Evolutionary conservation across 2,113 vertebrate species (phyloP).

Genomic region (Nesogale talazaci): DNA sequence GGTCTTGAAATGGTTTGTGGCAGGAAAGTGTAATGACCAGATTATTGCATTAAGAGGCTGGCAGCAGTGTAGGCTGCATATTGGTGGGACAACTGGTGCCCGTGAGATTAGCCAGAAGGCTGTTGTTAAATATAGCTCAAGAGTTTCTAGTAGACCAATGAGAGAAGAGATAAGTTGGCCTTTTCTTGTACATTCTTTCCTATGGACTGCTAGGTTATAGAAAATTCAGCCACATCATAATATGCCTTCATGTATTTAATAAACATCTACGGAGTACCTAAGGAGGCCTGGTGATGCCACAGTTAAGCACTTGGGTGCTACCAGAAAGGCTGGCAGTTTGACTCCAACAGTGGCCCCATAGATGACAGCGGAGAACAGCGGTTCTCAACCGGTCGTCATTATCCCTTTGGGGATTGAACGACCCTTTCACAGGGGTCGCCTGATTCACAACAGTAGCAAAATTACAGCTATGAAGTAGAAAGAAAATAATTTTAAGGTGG

Average conservation of each 20-base stretch:
- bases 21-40: background rate
- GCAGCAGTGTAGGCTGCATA: background rate
- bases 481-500: too few relatives aligned
- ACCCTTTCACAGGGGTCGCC: too few relatives aligned
- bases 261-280: background rate
- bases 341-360: background rate
- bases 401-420: too few relatives aligned
- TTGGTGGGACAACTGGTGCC: background rate
- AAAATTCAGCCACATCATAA: constrained; percentile 19
- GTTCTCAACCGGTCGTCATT: too few relatives aligned
- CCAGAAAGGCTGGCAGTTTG: background rate
- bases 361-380: too few relatives aligned
- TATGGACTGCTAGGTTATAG: constrained; percentile 11
- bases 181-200: constrained; percentile 51
- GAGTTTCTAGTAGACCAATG: background rate
- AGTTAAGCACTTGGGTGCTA: background rate
- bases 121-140: background rate
- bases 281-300: background rate
- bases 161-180: background rate
- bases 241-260: constrained; percentile 36
- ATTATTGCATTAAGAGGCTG: constrained; percentile 4
- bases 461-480: too few relatives aligned
- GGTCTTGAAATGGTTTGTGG: background rate
- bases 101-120: background rate
- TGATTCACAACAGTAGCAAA: too few relatives aligned